Base-by-base conservation (phyloP, 1,140 invertebrate species). In the Aphelenchoides besseyi region DNA sequence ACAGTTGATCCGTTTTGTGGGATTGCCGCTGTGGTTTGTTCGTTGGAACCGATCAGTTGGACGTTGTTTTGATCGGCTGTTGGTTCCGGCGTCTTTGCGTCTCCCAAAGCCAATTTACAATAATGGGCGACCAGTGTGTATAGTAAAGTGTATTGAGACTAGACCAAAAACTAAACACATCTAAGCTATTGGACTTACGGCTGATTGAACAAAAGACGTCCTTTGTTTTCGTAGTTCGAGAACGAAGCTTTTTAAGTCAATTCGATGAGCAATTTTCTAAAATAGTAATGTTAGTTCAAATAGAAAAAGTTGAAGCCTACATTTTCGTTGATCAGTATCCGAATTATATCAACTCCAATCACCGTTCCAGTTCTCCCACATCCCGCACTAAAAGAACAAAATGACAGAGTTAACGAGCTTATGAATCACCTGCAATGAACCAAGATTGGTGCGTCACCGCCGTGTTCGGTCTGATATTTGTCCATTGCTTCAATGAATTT, bases 121-220 rank as follows among this genome's bases (percentile, higher is more conserved):
- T 70, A 70, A 54, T 69, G 63, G 30, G 69, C 69, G 8, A 70
- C 54, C 63, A 69, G 52, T n/a, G 54, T 68, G 32, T 67, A 52
- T 3, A 70, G 54, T 3, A 70, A 30, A 3, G 41, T 35, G 33
- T 70, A 70, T 68, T 70, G 69, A 32, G 69, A 71, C 69, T 70
- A 37, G 33, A 70, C 64, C 2, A 9, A 48, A 8, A 32, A 54
- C 12, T 48, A 23, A 69, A 28, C 12, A 8, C n/a, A 29, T 33
- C n/a, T n/a, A 54, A 30, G 52, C 26, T 12, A 71, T 69, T 12
- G 18, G n/a, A 69, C n/a, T 70, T 26, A 70, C 69, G 2, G 66
- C 63, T 18, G 69, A 69, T 36, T 70, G 69, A 36, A 70, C 69
- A 33, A 62, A 69, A 12, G 69, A 33, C n/a, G 69, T 70, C 54